Percentiles rank a stretch among this genome's conserved stretches.
Evolutionary conservation across 2,113 vertebrate genomes (phyloP).

Genomic region (Psettodes erumei): DNA sequence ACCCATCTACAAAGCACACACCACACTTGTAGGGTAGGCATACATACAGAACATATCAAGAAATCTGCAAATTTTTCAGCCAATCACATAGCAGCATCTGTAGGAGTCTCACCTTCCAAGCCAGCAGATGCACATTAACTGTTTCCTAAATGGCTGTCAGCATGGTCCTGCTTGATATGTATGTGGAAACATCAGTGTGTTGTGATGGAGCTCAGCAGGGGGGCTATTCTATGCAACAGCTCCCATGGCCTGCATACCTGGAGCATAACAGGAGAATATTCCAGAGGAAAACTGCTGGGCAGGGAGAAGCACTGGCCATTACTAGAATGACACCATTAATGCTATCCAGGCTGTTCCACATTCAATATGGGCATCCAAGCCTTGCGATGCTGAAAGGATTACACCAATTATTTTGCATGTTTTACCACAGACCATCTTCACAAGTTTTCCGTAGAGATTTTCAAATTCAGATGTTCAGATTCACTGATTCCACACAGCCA

Average conservation of each 20-base stretch:
- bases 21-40: background rate
- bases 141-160: slow-evolving; percentile 53
- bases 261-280: slow-evolving; percentile 25
- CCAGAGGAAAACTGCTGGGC: slow-evolving; percentile 34
- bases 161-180: slow-evolving; percentile 34
- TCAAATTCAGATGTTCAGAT: background rate
- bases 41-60: slow-evolving; percentile 7
- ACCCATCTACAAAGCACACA: background rate
- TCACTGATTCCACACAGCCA: background rate
- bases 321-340: slow-evolving; percentile 36
- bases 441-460: background rate
- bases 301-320: slow-evolving; percentile 31
- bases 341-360: slow-evolving; percentile 14
- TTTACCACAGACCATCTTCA: background rate
- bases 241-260: slow-evolving; percentile 12
- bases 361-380: slow-evolving; percentile 16
- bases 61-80: slow-evolving; percentile 34
- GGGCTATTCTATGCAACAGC: slow-evolving; percentile 50
- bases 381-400: slow-evolving; percentile 15
- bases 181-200: slow-evolving; percentile 34
- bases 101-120: slow-evolving; percentile 10
- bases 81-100: slow-evolving; percentile 35
- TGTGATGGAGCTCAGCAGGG: slow-evolving; percentile 61
- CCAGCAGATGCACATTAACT: background rate
- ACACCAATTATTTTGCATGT: slow-evolving; percentile 5